Percentiles rank a stretch among this genome's conserved stretches.
These are phyloP conservation scores for Xiphorhynchus erythropygius DNA, from an alignment of 2,797 vertebrate genomes.

Conservation along the genomic window DNA sequence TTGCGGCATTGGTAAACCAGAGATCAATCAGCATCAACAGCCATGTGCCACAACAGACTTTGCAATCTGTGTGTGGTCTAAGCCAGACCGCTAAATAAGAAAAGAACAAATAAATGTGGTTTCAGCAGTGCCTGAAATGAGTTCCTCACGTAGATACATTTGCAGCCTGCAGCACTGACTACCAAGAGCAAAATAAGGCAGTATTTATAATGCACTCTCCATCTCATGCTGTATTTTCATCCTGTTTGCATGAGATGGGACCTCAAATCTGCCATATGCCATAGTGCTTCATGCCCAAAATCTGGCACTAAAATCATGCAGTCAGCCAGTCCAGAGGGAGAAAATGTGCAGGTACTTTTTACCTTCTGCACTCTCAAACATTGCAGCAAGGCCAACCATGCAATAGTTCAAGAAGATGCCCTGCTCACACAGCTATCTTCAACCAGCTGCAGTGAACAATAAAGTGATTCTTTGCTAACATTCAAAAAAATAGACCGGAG, in stretches of 20 bases:
- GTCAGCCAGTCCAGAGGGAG: not conserved
- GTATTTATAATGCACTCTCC: not conserved
- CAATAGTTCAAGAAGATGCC: not conserved
- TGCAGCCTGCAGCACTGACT: not conserved
- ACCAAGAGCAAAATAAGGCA: not conserved
- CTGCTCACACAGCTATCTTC: not conserved
- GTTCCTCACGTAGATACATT: not conserved
- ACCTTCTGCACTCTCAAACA: fast-evolving
- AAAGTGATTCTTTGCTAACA: not conserved
- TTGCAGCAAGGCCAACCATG: not conserved
- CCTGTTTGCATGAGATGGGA: not conserved
- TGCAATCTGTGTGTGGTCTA: not conserved
- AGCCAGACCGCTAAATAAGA: not conserved
- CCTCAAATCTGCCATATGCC: not conserved
- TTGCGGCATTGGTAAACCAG: not conserved
- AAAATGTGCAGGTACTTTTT: not conserved
- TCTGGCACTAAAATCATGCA: not conserved
- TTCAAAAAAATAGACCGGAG: not conserved
- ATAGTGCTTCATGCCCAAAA: not conserved
- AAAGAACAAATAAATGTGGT: not conserved
- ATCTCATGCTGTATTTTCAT: not conserved
- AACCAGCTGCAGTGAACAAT: not conserved
- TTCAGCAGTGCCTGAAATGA: not conserved
- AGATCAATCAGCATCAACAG: not conserved
- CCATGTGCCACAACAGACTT: not conserved